phyloP scores from a whole-genome alignment of 1,140 invertebrate genomes.

The Stratiolaelaps scimitus region DNA sequence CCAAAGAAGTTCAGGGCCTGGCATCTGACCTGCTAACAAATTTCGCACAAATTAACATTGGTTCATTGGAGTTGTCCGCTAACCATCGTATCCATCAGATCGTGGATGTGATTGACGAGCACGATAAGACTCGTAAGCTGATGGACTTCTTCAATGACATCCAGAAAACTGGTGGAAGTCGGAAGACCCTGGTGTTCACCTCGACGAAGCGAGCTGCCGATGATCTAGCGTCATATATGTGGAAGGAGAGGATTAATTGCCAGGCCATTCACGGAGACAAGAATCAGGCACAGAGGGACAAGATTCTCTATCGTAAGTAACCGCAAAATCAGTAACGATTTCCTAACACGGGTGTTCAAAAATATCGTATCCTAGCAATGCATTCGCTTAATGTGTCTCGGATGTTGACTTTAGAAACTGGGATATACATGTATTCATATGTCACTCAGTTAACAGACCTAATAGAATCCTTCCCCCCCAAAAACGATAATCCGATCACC shows the following conservation, averaged over 20 bases:
- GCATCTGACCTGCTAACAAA: conserved; percentile 30
- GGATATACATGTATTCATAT: too few relatives aligned
- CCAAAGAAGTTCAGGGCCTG: conserved; percentile 32
- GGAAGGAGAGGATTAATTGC: conserved; percentile 42
- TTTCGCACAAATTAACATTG: conserved; percentile 34
- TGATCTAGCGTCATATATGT: conserved; percentile 44
- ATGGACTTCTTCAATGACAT: conserved; percentile 27
- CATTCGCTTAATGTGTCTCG: too few relatives aligned
- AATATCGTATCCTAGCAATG: neutral
- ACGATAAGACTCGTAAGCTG: conserved; percentile 28
- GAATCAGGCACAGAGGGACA: conserved; percentile 44
- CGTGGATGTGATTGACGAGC: conserved; percentile 41
- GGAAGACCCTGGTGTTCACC: conserved; percentile 44
- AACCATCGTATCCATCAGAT: conserved; percentile 48
- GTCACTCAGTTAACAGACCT: too few relatives aligned
- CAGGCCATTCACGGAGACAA: conserved; percentile 45
- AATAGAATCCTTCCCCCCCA: too few relatives aligned
- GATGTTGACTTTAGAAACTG: too few relatives aligned
- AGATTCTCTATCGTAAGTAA: conserved; percentile 41
- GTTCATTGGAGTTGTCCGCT: conserved; percentile 44
- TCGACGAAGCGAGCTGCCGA: conserved; percentile 49
- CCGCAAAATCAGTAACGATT: neutral
- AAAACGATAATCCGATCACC: neutral
- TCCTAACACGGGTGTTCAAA: too few relatives aligned
- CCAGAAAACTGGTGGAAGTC: neutral